These are phyloP conservation scores for Holothuria leucospilota DNA, from an alignment of 53 echinoderm and acorn worm species.

Conservation along the genomic window DNA sequence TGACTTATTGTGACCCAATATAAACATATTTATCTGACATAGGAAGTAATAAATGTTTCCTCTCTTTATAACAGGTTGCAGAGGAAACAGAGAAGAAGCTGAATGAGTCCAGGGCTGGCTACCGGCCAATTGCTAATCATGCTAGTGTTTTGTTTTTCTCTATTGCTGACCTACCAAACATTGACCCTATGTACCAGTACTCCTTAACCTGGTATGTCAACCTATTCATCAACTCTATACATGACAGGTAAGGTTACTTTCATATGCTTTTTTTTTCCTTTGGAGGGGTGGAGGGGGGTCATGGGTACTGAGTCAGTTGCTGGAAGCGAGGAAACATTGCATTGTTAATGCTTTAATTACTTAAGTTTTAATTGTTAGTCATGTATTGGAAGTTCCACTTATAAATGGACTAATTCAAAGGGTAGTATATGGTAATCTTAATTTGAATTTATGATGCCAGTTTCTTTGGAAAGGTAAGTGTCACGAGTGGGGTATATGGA, in stretches of 20 bases:
- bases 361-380: no score
- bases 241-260: constrained; percentile 83
- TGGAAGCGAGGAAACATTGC: background rate
- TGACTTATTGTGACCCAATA: no score
- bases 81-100: constrained; percentile 99
- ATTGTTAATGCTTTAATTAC: no score
- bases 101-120: constrained; percentile 95
- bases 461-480: no score
- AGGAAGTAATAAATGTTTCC: background rate
- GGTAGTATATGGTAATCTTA: no score
- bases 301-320: background rate
- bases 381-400: no score
- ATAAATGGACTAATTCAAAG: no score
- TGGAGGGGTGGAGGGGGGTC: background rate
- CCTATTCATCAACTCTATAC: constrained; percentile 98
- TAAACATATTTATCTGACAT: no score
- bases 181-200: constrained; percentile 99
- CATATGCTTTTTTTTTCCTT: background rate
- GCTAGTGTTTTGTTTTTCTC: constrained; percentile 98
- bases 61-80: constrained; percentile 53
- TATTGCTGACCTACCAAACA: constrained; percentile 95
- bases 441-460: no score
- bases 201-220: constrained; percentile 99
- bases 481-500: no score
- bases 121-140: constrained; percentile 98